Conservation (phyloP, 2,113 vertebrate genomes). For the Mormyrus lacerda region DNA sequence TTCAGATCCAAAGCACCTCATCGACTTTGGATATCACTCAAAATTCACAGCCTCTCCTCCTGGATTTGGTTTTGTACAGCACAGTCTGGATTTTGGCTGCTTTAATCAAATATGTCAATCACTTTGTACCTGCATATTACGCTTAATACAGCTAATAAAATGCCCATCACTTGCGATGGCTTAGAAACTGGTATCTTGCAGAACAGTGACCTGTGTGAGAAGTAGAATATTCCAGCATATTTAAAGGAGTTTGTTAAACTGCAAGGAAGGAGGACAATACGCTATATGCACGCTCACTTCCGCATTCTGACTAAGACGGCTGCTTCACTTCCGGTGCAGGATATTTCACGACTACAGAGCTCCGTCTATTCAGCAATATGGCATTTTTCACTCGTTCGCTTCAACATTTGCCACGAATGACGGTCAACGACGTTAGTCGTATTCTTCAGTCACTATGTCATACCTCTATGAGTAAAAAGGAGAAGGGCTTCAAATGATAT, state of each 20-base stretch:
- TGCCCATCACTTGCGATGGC: neutral
- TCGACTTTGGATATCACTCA: neutral
- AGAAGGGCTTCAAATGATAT: too few relatives aligned
- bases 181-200: slow-evolving; percentile 7
- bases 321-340: too few relatives aligned
- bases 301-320: too few relatives aligned
- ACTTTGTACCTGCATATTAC: neutral
- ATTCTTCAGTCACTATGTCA: too few relatives aligned
- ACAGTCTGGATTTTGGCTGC: neutral
- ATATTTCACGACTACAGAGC: too few relatives aligned
- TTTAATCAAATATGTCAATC: slow-evolving; percentile 13
- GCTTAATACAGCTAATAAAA: slow-evolving; percentile 11
- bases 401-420: too few relatives aligned
- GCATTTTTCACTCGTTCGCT: too few relatives aligned
- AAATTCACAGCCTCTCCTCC: neutral
- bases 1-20: neutral
- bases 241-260: neutral
- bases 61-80: neutral
- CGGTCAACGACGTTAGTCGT: too few relatives aligned
- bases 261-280: neutral
- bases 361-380: too few relatives aligned
- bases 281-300: too few relatives aligned
- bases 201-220: neutral
- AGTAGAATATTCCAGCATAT: neutral
- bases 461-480: too few relatives aligned